These are phyloP conservation scores for Phalacrocorax pelagicus DNA, from an alignment of 2,113 vertebrate genomes.

Conservation along the genomic window DNA sequence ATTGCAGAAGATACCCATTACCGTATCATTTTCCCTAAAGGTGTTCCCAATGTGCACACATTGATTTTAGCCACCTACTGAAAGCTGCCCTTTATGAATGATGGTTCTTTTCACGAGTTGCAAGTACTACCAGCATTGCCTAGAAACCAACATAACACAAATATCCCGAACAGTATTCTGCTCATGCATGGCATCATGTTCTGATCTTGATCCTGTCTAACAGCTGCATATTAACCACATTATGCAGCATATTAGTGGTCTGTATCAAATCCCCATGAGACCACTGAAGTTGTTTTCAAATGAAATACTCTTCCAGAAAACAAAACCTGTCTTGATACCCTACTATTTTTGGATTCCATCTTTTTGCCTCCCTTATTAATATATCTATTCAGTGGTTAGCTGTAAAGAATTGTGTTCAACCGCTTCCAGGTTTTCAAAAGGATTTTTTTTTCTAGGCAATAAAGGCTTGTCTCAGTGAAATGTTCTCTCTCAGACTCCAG, in stretches of 20 bases:
- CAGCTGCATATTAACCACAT: not conserved
- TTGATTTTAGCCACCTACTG: not conserved
- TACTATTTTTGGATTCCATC: not conserved
- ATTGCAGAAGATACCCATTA: not conserved
- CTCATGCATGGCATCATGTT: not conserved
- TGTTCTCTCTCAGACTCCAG: constrained; percentile 71
- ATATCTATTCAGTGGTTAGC: not conserved
- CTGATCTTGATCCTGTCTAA: not conserved
- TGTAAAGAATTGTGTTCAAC: not conserved
- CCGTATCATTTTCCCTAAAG: not conserved
- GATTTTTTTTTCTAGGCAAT: constrained; percentile 66
- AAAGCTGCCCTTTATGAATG: not conserved
- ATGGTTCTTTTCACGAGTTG: not conserved
- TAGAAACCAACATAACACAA: not conserved
- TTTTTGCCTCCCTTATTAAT: not conserved
- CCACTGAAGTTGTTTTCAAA: not conserved
- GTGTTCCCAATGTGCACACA: not conserved
- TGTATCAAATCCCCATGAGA: not conserved
- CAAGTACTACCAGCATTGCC: not conserved
- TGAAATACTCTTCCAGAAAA: not conserved
- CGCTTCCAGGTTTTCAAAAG: not conserved
- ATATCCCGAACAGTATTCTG: not conserved
- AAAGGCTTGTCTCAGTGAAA: constrained; percentile 77
- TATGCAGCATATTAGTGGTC: not conserved
- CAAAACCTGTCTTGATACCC: not conserved